These are phyloP conservation scores for Agrilus cyanescens DNA, from an alignment of 2,888 invertebrate genomes.

Conservation along the genomic window DNA sequence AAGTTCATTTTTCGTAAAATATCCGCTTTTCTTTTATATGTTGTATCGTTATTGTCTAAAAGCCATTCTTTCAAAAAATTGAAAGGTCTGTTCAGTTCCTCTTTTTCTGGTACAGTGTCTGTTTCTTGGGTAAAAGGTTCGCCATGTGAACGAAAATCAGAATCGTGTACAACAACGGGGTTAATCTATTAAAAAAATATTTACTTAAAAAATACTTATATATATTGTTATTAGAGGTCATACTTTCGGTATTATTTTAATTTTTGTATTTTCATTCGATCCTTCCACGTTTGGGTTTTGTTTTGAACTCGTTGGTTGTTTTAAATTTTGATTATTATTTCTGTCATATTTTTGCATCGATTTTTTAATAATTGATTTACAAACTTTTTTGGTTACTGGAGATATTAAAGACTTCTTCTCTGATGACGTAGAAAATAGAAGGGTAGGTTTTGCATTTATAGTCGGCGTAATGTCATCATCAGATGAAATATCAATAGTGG, in stretches of 20 bases:
- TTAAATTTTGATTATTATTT: not conserved
- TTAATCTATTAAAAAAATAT: too few relatives aligned
- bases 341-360: not conserved
- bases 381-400: not conserved
- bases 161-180: too few relatives aligned
- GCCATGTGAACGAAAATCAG: not conserved
- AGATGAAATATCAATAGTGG: conserved; percentile 13
- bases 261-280: conserved; percentile 4
- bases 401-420: too few relatives aligned
- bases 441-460: too few relatives aligned
- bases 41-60: conserved; percentile 24
- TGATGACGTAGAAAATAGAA: too few relatives aligned
- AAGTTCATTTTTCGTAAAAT: conserved; percentile 25
- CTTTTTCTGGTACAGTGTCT: not conserved
- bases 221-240: too few relatives aligned
- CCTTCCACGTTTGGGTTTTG: not conserved
- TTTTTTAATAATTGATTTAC: not conserved
- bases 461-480: conserved; percentile 14
- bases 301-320: not conserved
- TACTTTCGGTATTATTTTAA: conserved; percentile 10
- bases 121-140: not conserved
- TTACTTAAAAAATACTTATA: too few relatives aligned
- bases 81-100: conserved; percentile 26
- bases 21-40: conserved; percentile 25
- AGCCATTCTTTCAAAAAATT: conserved; percentile 32